Evolutionary conservation across 2,888 invertebrate species (phyloP), one percentile per base, ranked within the genome.

Genomic region (Scaptomyza tumidula): DNA sequence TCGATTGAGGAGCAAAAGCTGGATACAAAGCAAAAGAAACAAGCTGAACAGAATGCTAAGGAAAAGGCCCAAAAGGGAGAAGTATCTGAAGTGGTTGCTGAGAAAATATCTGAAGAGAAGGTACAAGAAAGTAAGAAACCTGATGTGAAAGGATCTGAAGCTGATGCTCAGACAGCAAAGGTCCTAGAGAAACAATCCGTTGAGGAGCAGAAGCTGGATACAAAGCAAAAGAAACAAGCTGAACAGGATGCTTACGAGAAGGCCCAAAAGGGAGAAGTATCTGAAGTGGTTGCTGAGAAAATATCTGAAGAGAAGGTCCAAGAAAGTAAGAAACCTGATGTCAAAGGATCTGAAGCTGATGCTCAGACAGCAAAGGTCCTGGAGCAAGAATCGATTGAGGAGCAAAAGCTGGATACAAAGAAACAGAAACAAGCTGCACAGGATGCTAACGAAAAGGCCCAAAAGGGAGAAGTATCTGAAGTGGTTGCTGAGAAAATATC

Each of bases 311-410:
- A 57, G 14, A 53, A 55, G 14, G 11, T 49, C 0, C 39, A 35
- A 53, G 65, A 75, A 75, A 71, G 70, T 49, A 19, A 64, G 24
- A 65, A 66, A 9, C 14, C 14, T 31, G 70, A 37, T 11, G n/a
- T 44, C 0, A 19, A 24, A 6, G 58, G 58, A 3, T 5, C 45
- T 0, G 19, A 58, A 6, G 37, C 19, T 37, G 57, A 58, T 2
- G 31, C 50, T 0, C 19, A 57, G 24, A 61, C 54, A 4, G 54
- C 54, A 0, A 31, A 41, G 13, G 0, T 31, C 1, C 13, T 61
- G 0, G 50, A 66, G 2, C 53, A 53, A 11, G 5, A 60, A 57
- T 19, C 19, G 0, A 10, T 50, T 0, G 57, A 54, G 10, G 49
- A 63, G 13, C 33, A 71, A 5, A 43, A 46, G 27, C 29, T 63